Percentiles rank a stretch among this genome's conserved stretches.
Evolutionary conservation across 2,113 vertebrate species (phyloP).

Genomic region (Tinamus guttatus): DNA sequence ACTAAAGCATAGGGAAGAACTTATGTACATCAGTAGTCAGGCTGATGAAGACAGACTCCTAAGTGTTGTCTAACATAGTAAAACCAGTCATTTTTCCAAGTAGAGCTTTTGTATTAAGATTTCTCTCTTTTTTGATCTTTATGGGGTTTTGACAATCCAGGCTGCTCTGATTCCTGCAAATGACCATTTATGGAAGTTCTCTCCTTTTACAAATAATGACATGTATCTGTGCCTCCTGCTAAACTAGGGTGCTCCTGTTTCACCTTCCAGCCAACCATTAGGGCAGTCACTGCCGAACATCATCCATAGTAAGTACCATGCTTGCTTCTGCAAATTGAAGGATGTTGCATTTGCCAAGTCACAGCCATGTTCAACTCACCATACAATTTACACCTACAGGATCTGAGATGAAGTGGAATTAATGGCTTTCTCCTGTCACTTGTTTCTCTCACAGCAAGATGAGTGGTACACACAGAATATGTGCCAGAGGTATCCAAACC

Average conservation of each 20-base stretch:
- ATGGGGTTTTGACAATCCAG: not conserved
- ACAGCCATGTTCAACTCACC: slow-evolving; percentile 9
- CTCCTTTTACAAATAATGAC: not conserved
- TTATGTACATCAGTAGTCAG: not conserved
- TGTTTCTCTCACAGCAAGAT: not conserved
- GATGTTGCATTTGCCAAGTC: slow-evolving; percentile 17
- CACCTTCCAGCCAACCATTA: not conserved
- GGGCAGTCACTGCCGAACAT: not conserved
- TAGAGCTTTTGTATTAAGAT: not conserved
- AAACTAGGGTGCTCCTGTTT: not conserved
- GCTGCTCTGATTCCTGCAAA: not conserved
- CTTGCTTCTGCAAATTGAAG: not conserved
- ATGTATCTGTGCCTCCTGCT: not conserved
- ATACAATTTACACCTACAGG: slow-evolving; percentile 11
- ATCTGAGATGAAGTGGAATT: not conserved
- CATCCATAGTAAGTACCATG: not conserved
- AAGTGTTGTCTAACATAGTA: not conserved
- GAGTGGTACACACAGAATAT: not conserved
- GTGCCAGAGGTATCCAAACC: not conserved
- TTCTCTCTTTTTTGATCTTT: not conserved
- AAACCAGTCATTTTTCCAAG: not conserved
- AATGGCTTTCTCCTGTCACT: slow-evolving; percentile 8
- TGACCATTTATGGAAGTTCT: not conserved
- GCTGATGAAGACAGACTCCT: not conserved
- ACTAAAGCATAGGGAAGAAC: not conserved